Conservation (phyloP, 2,888 invertebrate genomes). For the Thera obeliscata region DNA sequence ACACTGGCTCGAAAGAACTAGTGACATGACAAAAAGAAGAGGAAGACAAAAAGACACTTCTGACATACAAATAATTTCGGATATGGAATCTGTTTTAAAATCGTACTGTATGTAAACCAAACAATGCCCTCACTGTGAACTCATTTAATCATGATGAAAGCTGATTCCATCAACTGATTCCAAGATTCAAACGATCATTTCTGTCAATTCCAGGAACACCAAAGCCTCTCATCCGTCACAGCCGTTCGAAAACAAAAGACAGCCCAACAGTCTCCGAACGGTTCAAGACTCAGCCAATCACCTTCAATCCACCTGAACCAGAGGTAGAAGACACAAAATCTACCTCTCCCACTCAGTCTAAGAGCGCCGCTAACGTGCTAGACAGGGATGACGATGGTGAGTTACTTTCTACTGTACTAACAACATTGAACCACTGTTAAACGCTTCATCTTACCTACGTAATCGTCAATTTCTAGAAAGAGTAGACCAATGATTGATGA, state of each 20-base stretch:
- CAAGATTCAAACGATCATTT: not conserved
- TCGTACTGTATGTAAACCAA: no score
- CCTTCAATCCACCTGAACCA: slow-evolving; percentile 71
- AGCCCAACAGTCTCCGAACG: slow-evolving; percentile 73
- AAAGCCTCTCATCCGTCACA: slow-evolving; percentile 78
- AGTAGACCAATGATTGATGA: not conserved
- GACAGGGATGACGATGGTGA: slow-evolving; percentile 83
- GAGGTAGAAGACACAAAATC: slow-evolving; percentile 50
- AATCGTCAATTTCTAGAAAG: not conserved
- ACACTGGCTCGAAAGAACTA: no score
- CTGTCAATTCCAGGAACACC: slow-evolving; percentile 73
- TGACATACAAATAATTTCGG: no score
- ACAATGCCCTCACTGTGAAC: no score
- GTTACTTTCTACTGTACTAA: slow-evolving; percentile 36
- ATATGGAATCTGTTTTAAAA: no score
- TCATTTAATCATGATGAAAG: no score
- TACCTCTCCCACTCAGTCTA: slow-evolving; percentile 68
- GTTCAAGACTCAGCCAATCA: slow-evolving; percentile 90
- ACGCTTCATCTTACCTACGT: not conserved
- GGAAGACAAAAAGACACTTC: no score
- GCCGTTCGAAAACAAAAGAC: slow-evolving; percentile 76
- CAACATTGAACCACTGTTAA: slow-evolving; percentile 11
- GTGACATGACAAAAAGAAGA: no score
- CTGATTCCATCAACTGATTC: not conserved
- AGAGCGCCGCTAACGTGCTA: slow-evolving; percentile 76